phyloP scores from a whole-genome alignment of 2,888 invertebrate species.

The Lasioglossum marginatum region DNA sequence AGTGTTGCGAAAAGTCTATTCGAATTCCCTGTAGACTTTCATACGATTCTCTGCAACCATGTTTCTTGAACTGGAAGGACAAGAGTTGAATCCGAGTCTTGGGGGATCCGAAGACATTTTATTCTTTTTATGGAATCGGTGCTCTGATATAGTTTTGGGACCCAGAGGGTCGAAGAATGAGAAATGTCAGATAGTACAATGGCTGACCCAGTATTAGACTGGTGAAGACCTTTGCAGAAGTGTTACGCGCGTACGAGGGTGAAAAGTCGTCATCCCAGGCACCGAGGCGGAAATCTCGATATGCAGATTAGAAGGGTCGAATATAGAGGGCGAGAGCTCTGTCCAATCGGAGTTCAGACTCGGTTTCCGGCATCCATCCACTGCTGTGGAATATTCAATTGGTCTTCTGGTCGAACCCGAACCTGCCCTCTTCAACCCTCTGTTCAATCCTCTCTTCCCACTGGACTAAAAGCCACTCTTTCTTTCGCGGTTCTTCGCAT shows the following conservation, averaged over 20 bases:
- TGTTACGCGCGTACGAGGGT: slow-evolving; percentile 12
- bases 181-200: background rate
- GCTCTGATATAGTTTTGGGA: background rate
- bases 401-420: slow-evolving; percentile 44
- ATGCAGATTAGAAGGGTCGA: slow-evolving; percentile 76
- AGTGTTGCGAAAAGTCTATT: background rate
- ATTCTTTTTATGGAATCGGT: background rate
- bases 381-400: slow-evolving; percentile 75
- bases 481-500: slow-evolving; percentile 45
- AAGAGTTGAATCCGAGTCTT: background rate
- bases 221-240: too few relatives aligned
- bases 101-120: background rate
- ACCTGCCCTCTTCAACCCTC: slow-evolving; percentile 21
- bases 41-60: background rate
- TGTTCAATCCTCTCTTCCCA: background rate
- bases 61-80: background rate
- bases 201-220: background rate
- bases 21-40: background rate
- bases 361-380: slow-evolving; percentile 42
- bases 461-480: slow-evolving; percentile 58
- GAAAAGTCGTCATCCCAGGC: slow-evolving; percentile 45
- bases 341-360: slow-evolving; percentile 49
- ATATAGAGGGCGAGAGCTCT: slow-evolving; percentile 44
- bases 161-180: background rate
- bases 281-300: slow-evolving; percentile 78